Evolutionary conservation across 1,140 invertebrate genomes (phyloP).

Genomic region (Gonatopus flavifemur): DNA sequence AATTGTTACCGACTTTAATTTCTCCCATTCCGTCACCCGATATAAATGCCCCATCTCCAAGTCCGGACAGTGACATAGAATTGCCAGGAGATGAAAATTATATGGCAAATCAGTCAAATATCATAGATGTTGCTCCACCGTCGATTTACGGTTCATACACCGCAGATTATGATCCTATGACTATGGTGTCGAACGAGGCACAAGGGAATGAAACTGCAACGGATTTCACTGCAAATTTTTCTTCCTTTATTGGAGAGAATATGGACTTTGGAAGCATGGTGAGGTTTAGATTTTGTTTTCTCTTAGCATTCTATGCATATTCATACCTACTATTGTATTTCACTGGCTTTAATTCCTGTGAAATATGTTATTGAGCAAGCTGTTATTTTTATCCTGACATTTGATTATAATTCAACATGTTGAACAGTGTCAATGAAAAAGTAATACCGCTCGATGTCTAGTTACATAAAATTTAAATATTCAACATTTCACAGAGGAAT

Average conservation of each 20-base stretch:
- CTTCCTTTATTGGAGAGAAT: slow-evolving; percentile 55
- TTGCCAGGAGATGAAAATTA: slow-evolving; percentile 62
- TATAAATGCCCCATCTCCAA: slow-evolving; percentile 81
- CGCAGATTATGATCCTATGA: slow-evolving; percentile 50
- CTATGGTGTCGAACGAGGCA: slow-evolving; percentile 41
- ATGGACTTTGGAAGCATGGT: slow-evolving; percentile 56
- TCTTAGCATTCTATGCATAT: not conserved
- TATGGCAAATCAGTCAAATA: slow-evolving; percentile 37
- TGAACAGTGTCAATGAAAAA: no score
- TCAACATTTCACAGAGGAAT: slow-evolving; percentile 45
- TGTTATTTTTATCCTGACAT: no score
- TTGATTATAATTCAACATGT: no score
- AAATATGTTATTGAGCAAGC: no score
- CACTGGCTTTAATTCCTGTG: not conserved
- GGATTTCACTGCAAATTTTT: slow-evolving; percentile 54
- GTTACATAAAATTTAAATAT: not conserved
- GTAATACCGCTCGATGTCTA: no score
- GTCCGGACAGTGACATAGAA: slow-evolving; percentile 76
- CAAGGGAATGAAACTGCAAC: slow-evolving; percentile 31
- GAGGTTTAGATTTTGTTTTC: slow-evolving; percentile 10
- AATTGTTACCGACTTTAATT: slow-evolving; percentile 67
- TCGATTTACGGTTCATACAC: slow-evolving; percentile 52
- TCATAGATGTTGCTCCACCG: slow-evolving; percentile 50
- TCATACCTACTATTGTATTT: not conserved
- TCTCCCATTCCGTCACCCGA: slow-evolving; percentile 75